Percentiles rank a stretch among this genome's conserved stretches.
These are phyloP conservation scores for Leucophenga maculata DNA, from an alignment of 2,888 invertebrate species.

Conservation along the genomic window DNA sequence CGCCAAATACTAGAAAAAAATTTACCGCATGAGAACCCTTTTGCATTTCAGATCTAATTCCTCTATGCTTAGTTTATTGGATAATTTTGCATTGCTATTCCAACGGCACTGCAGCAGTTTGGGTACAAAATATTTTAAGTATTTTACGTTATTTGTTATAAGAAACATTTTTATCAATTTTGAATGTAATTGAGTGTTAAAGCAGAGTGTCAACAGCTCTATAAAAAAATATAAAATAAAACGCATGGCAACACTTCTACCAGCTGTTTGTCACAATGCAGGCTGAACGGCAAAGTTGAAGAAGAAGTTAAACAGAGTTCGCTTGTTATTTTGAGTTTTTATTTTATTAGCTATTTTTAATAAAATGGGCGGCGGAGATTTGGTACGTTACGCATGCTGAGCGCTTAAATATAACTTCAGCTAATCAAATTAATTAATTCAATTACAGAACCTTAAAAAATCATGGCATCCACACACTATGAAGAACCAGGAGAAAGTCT, in stretches of 20 bases:
- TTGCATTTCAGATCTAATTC: constrained; percentile 88
- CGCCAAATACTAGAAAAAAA: neutral
- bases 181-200: too few species aligned
- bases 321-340: too few species aligned
- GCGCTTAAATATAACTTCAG: neutral
- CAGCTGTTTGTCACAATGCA: neutral
- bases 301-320: neutral
- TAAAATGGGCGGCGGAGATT: constrained; percentile 68
- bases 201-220: neutral
- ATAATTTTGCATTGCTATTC: neutral
- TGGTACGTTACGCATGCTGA: constrained; percentile 51
- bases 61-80: constrained; percentile 91
- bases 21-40: constrained; percentile 94
- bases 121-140: neutral
- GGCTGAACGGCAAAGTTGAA: neutral
- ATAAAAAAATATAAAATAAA: neutral
- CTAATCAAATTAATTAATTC: constrained; percentile 3
- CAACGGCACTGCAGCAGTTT: neutral
- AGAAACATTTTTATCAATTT: neutral
- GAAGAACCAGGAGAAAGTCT: constrained; percentile 84
- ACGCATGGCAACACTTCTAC: neutral
- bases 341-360: neutral
- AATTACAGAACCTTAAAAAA: constrained; percentile 80
- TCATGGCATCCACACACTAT: constrained; percentile 86
- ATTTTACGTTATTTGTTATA: neutral